Percentiles rank a stretch among this genome's conserved stretches.
Conservation (phyloP, 2,113 vertebrate genomes). For the Desmodus rotundus region DNA sequence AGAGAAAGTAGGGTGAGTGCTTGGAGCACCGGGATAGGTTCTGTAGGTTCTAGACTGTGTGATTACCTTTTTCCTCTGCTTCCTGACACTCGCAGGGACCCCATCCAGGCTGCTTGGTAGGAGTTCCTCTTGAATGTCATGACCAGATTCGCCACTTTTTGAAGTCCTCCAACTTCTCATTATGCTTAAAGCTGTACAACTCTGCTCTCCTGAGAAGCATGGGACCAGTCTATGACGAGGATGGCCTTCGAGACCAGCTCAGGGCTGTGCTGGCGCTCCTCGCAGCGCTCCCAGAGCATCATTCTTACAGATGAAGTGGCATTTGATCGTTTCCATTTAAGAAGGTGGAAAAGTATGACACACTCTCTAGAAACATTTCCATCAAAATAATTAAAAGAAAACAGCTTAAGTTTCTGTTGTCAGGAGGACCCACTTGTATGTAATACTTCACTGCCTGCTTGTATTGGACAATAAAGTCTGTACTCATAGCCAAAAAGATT, state of each 20-base stretch:
- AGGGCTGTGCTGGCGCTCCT: neutral
- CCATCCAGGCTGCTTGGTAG: neutral
- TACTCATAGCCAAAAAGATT: conserved; percentile 1
- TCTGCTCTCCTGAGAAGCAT: neutral
- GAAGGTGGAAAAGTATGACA: neutral
- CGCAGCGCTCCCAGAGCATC: fast-evolving
- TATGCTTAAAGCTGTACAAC: neutral
- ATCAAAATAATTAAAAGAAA: conserved; percentile 36
- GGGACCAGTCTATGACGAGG: neutral
- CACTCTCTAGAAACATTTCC: neutral
- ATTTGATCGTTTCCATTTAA: neutral
- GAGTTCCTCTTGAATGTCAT: neutral
- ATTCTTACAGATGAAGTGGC: neutral
- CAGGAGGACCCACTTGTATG: neutral
- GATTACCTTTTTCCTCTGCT: neutral
- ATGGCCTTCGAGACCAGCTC: neutral
- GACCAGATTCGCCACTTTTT: neutral
- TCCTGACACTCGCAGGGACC: neutral
- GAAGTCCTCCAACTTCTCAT: neutral
- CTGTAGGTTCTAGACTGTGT: neutral
- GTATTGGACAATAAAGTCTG: neutral
- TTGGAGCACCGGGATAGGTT: neutral
- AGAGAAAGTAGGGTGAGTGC: neutral
- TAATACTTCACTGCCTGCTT: neutral
- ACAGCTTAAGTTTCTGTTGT: neutral